Percentiles rank a stretch among this genome's conserved stretches.
These are phyloP conservation scores for Neomonachus schauinslandi DNA, from an alignment of 2,113 vertebrate genomes.

Conservation along the genomic window DNA sequence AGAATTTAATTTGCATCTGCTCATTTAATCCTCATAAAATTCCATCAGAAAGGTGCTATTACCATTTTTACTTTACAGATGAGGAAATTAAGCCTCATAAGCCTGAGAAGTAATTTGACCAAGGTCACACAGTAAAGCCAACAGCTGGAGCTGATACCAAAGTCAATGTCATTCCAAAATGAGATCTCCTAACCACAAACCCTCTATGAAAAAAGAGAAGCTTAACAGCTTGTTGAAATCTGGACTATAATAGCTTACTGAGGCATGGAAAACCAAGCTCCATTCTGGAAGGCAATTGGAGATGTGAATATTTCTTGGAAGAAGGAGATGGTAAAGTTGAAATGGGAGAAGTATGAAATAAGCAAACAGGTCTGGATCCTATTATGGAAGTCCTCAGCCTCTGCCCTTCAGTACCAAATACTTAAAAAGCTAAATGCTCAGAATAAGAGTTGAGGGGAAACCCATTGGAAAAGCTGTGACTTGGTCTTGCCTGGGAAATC, in stretches of 20 bases:
- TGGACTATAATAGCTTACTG: neutral
- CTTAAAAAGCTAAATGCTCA: constrained; percentile 17
- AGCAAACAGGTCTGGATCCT: neutral
- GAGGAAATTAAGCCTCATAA: neutral
- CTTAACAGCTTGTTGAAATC: neutral
- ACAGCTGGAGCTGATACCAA: neutral
- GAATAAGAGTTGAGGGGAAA: constrained; percentile 71
- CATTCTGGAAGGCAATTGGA: neutral
- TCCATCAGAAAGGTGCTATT: neutral
- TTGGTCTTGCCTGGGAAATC: constrained; percentile 47
- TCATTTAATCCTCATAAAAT: neutral
- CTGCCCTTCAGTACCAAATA: neutral
- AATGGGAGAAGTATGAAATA: neutral
- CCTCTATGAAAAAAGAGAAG: neutral
- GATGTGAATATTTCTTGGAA: neutral
- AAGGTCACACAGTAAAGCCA: neutral
- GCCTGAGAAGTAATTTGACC: neutral
- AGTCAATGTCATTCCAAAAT: neutral
- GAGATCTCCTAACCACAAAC: neutral
- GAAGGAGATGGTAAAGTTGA: neutral
- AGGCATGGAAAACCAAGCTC: neutral
- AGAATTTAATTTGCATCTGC: neutral
- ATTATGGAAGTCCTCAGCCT: neutral
- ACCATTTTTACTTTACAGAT: neutral
- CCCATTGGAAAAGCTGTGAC: constrained; percentile 60